These are phyloP conservation scores for Catocala nupta DNA, from an alignment of 2,888 invertebrate species.

Conservation along the genomic window DNA sequence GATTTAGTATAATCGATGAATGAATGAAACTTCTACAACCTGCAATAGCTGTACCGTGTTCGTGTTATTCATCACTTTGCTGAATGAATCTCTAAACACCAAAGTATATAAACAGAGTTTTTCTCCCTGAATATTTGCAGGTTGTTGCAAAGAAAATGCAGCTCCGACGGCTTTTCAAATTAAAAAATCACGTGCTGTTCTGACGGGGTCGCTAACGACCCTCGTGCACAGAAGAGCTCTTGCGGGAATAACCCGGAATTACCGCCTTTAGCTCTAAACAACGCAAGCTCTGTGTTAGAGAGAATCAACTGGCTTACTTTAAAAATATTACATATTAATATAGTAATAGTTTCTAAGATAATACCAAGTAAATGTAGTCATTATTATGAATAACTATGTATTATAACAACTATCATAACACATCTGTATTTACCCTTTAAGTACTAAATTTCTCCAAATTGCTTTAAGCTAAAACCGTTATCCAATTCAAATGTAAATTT, in stretches of 20 bases:
- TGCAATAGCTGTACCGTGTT: too few species aligned
- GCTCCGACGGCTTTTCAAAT: conserved; percentile 53
- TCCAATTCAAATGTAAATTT: conserved; percentile 33
- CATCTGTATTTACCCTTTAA: neutral
- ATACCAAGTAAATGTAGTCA: too few species aligned
- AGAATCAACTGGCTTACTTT: conserved; percentile 38
- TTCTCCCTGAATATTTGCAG: conserved; percentile 19
- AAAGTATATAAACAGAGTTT: neutral
- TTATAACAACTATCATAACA: too few species aligned
- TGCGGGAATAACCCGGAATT: conserved; percentile 61
- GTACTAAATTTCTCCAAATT: conserved; percentile 8
- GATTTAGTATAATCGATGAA: too few species aligned
- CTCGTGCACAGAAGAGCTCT: conserved; percentile 58
- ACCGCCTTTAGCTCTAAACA: conserved; percentile 53
- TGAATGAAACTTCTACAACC: too few species aligned
- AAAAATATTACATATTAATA: conserved; percentile 24
- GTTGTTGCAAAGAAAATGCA: conserved; percentile 39
- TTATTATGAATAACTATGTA: too few species aligned
- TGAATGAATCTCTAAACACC: neutral
- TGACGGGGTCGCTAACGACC: conserved; percentile 59
- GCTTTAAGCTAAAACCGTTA: conserved; percentile 27
- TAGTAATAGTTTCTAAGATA: too few species aligned
- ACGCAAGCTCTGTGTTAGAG: conserved; percentile 36
- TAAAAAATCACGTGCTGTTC: conserved; percentile 58
- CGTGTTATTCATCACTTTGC: too few species aligned